Percentiles rank a stretch among this genome's conserved stretches.
phyloP scores from a whole-genome alignment of 2,888 invertebrate species.

The Smittia sp. region DNA sequence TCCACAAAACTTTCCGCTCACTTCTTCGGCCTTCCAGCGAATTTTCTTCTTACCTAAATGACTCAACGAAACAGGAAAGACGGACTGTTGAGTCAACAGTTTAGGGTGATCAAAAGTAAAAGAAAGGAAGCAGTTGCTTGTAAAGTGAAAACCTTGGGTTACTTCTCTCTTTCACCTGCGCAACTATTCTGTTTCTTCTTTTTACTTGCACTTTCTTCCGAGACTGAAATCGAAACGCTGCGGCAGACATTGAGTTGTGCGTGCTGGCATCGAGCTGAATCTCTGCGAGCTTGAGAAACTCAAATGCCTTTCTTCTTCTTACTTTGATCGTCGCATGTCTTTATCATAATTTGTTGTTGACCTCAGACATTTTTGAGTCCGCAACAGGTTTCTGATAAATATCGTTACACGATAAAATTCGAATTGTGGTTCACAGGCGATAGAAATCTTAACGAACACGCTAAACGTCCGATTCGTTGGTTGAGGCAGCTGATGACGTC shows the following conservation, averaged over 20 bases:
- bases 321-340: neutral
- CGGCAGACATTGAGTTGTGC: neutral
- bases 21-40: too few relatives aligned
- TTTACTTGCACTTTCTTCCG: constrained; percentile 26
- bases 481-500: neutral
- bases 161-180: constrained; percentile 22
- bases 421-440: neutral
- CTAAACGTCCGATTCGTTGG: neutral
- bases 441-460: neutral
- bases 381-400: constrained; percentile 34
- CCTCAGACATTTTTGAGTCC: constrained; percentile 31
- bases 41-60: constrained; percentile 2
- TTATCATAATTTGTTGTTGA: constrained; percentile 40
- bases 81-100: neutral
- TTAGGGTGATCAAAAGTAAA: constrained; percentile 11
- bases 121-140: neutral
- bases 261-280: neutral
- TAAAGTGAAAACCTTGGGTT: neutral
- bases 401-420: neutral
- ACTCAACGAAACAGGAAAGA: constrained; percentile 12
- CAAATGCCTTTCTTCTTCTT: neutral
- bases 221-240: neutral
- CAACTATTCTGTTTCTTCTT: constrained; percentile 4
- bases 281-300: neutral
- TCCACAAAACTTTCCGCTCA: too few relatives aligned